Base-by-base conservation (phyloP, 2,888 invertebrate species). In the Sinelater perroti region DNA sequence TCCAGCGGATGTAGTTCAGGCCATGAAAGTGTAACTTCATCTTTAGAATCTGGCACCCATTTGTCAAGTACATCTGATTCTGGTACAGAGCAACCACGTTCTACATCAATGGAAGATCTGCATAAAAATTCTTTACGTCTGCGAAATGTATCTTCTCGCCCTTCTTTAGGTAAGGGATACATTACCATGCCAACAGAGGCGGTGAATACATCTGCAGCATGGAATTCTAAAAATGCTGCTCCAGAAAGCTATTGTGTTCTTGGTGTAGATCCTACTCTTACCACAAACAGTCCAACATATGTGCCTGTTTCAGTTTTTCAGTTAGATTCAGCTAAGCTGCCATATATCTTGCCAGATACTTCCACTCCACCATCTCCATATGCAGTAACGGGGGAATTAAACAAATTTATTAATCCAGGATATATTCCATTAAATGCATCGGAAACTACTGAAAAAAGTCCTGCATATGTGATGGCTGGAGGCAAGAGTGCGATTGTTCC, bases 1-100 rank as follows among this genome's bases (percentile, higher is more conserved):
- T 82, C 83, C 0, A 83, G 83, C 62, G 84, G 83, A 2, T 83
- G 83, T 62, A 82, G 83, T 45, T 83, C 82, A 14, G 83, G 81
- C 2, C 82, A 82, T 53, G 83, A 82, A 58, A 84, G 83, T 52
- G 82, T 82, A 0, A 80, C 81, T 0, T 83, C 83, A 2, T 83
- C 83, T 0, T 66, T 81, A 6, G 83, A 82, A 21, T 79, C 83
- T 1, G 80, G 80, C 4, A 81, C 82, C 1, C 80, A 81, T 42
- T 76, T 82, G 17, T 80, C 82, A 1, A 78, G 77, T 20, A 80
- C 74, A 45, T 76, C 79, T 0, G 80, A 80, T 69, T 80, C 80
- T 2, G 80, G 80, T 36, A 79, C 78, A 1, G 80, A 80, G 56
- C 77, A 78, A 60, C 72, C 71, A 1, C 57, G 64, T 26, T 64